Base-by-base conservation (phyloP, 2,113 vertebrate genomes). In the Crotophaga sulcirostris region DNA sequence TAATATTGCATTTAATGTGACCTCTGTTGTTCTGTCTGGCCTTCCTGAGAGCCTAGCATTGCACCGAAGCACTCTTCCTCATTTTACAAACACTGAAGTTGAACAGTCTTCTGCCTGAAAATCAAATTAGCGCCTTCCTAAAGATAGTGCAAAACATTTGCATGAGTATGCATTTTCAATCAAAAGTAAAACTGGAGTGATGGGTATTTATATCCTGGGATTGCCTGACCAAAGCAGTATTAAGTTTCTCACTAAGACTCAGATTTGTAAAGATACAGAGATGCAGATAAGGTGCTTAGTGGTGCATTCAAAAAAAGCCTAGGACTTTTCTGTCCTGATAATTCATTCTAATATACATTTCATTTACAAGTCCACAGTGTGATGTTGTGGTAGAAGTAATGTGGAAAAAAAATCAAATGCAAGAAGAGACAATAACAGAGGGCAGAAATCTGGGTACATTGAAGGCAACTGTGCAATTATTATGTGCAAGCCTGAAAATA, bases 241-340 rank as follows among this genome's bases (percentile, higher is more conserved):
- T 91, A 93, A 88, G 76, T 77, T 96, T 64, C 92, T 72, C 83
- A 63, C 85, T 75, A 86, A 93, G 82, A 76, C 66, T 66, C 42
- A 90, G 77, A 91, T 94, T 91, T 93, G 77, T 69, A 60, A 92
- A 94, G 89, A 96, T 95, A 96, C 91, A 91, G 94, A 95, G 91
- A 94, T 96, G 91, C 84, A 93, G 96, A 95, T 96, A 94, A 92
- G 83, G 83, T 56, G 76, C 96, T 93, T 90, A 93, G 79, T n/a
- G 44, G 85, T 56, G 69, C 62, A 75, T 94, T 93, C 72, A 94
- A 60, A 89, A n/a, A 94, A 88, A 88, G 69, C 90, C 87, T 77
- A 92, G 72, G 87, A 96, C 82, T 95, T 86, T 78, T 94, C 83
- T 84, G 69, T 86, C 80, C 45, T 72, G 85, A 84, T 93, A 68